Percentiles rank a stretch among this genome's conserved stretches.
phyloP scores from a whole-genome alignment of 2,113 vertebrate species.

The Rhinichthys klamathensis region DNA sequence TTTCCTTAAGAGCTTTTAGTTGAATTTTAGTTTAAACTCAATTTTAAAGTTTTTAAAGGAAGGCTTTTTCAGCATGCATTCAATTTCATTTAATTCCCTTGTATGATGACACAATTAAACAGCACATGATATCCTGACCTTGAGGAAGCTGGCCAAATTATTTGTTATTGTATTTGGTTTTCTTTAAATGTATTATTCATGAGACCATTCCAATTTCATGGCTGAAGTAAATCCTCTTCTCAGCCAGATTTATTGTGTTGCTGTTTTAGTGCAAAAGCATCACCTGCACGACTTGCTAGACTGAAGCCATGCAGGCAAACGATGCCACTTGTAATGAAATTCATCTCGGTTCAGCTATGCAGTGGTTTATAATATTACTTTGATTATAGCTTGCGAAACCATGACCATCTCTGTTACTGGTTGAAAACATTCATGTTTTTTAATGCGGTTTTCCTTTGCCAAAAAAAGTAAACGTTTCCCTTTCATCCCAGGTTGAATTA shows the following conservation, averaged over 20 bases:
- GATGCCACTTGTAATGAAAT: slow-evolving; percentile 1
- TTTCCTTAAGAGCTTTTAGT: neutral
- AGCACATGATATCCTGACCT: neutral
- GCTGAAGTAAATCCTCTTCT: neutral
- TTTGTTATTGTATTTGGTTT: neutral
- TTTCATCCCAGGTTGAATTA: slow-evolving; percentile 36
- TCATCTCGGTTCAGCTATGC: neutral
- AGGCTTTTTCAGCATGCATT: slow-evolving; percentile 28
- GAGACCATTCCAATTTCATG: slow-evolving; percentile 40
- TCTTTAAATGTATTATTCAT: slow-evolving; percentile 22
- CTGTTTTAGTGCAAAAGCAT: slow-evolving; percentile 35
- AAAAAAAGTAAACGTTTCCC: neutral
- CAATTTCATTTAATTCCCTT: slow-evolving; percentile 5
- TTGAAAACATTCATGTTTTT: slow-evolving; percentile 9
- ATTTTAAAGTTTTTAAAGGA: neutral
- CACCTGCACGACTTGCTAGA: neutral
- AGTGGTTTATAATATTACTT: slow-evolving; percentile 23
- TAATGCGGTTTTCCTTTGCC: neutral
- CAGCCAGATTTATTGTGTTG: slow-evolving; percentile 6
- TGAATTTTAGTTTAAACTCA: neutral
- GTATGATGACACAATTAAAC: slow-evolving; percentile 13
- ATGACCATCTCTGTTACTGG: neutral
- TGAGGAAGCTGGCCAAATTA: neutral
- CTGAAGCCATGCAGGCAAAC: neutral
- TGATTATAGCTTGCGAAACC: slow-evolving; percentile 25